Evolutionary conservation across 2,113 vertebrate genomes (phyloP), one percentile per base, ranked within the genome.

Genomic region (Oriolus oriolus): DNA sequence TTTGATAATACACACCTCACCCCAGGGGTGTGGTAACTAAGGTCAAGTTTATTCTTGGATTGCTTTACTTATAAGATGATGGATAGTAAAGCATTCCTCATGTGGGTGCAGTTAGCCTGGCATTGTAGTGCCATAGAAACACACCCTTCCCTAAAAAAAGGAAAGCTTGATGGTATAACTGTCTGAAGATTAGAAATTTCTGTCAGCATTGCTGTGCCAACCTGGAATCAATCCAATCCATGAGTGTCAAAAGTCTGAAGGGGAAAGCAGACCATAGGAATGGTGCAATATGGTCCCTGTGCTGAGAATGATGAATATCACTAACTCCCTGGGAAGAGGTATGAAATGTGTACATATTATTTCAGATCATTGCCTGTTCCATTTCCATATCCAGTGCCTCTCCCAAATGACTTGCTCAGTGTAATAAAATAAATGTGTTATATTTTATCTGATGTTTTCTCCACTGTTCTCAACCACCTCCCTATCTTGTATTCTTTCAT

Each of bases 401-500:
- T 87, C 78, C 88, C 65, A 86, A 94, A 78, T 93, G 31, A 64
- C 81, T 94, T 0, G 1, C 60, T 79, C 42, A 85, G 27, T 57
- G 27, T 84, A 76, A 91, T 84, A 96, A 92, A 97, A 90, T 47
- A 54, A 68, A 75, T 61, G 52, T 50, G 90, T 89, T 95, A 5
- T 60, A 59, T 57, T 95, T 96, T 92, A 93, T 52, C 88, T 94
- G 42, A 57, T 66, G 61, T 9, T 44, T 83, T 81, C 17, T 19
- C 35, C 69, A 21, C 93, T 92, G 44, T 85, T 92, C 91, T 95
- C 88, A 93, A 68, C 75, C 88, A 76, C 61, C 54, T 94, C 82
- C 91, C 60, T 87, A 18, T 78, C 80, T 92, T 92, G 68, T 73
- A 69, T 83, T 87, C 70, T 97, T 97, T 96, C 66, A 87, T 95